Evolutionary conservation across 1,140 invertebrate species (phyloP).

Genomic region (Protaetia brevitarsis): DNA sequence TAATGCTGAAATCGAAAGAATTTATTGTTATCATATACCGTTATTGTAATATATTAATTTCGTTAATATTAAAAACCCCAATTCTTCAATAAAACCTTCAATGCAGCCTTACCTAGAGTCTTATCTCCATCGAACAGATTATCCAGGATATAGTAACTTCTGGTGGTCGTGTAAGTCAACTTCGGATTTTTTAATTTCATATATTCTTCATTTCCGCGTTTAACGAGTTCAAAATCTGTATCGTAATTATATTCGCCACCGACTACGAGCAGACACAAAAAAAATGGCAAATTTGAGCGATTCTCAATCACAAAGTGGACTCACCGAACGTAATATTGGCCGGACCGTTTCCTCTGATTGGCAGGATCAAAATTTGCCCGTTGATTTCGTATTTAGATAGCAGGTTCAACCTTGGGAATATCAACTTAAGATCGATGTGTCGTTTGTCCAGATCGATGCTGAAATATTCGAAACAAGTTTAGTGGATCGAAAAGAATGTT

Average conservation of each 20-base stretch:
- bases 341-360: conserved; percentile 47
- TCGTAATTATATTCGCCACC: conserved; percentile 59
- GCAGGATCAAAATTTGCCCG: conserved; percentile 49
- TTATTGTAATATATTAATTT: too few species aligned
- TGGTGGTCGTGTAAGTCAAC: conserved; percentile 55
- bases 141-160: conserved; percentile 51
- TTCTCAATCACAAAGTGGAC: background rate
- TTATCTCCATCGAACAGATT: conserved; percentile 59
- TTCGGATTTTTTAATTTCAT: conserved; percentile 59
- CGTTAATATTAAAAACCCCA: too few species aligned
- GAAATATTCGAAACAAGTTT: background rate
- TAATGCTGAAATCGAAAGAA: too few species aligned
- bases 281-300: background rate
- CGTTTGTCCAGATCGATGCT: background rate
- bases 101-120: conserved; percentile 52
- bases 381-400: conserved; percentile 47
- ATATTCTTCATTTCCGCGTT: conserved; percentile 57
- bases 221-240: conserved; percentile 56
- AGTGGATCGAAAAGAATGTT: too few species aligned
- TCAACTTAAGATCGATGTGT: conserved; percentile 38
- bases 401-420: conserved; percentile 38
- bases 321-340: conserved; percentile 50
- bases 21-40: too few species aligned
- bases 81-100: too few species aligned
- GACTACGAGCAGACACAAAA: conserved; percentile 47